phyloP scores from a whole-genome alignment of 2,113 vertebrate genomes.

The Oncorhynchus gorbuscha region DNA sequence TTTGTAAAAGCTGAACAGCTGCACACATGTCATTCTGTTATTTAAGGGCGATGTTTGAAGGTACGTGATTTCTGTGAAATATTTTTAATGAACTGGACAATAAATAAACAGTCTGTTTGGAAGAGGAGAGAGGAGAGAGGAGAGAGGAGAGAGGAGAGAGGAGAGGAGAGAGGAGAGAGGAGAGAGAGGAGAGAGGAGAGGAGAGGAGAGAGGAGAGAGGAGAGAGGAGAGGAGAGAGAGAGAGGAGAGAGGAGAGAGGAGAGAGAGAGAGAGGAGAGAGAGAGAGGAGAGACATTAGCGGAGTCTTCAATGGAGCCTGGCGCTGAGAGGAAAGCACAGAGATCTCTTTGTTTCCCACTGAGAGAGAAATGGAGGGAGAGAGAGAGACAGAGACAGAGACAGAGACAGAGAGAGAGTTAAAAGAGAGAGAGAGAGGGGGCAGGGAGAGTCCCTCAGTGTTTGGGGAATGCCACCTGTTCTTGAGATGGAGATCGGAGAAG shows the following conservation, averaged over 20 bases:
- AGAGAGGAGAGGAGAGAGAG: too few relatives aligned
- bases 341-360: not conserved
- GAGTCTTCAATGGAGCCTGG: too few relatives aligned
- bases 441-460: constrained; percentile 1
- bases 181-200: too few relatives aligned
- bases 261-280: constrained; percentile 1
- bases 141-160: not conserved
- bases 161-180: too few relatives aligned
- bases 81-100: constrained; percentile 1
- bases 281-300: not conserved
- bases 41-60: constrained; percentile 9
- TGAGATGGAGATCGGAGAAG: not conserved
- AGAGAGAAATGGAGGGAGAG: too few relatives aligned
- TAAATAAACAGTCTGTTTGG: not conserved
- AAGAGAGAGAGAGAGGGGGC: too few relatives aligned
- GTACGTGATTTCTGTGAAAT: constrained; percentile 5
- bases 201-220: too few relatives aligned
- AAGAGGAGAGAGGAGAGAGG: not conserved
- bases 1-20: not conserved
- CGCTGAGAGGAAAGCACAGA: too few relatives aligned
- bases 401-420: too few relatives aligned
- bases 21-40: not conserved
- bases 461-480: constrained; percentile 46
- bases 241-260: too few relatives aligned
- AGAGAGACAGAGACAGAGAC: accelerated